Conservation (phyloP, 2,888 invertebrate genomes). For the Argyresthia goedartella region DNA sequence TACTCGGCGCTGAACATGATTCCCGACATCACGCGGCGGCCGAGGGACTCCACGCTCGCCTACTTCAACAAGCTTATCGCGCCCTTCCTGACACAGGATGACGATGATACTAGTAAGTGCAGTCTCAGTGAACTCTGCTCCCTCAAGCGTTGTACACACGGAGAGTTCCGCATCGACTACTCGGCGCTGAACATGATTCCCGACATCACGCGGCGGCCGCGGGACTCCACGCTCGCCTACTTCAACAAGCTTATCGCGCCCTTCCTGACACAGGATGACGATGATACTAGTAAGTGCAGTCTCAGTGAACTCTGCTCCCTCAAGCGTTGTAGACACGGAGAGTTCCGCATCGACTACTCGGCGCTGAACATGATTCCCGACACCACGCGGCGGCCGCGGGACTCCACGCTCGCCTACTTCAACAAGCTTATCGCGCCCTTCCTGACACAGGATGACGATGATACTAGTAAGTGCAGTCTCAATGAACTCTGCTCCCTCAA, state of each 20-base stretch:
- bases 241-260: constrained; percentile 85
- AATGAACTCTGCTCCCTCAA: no score
- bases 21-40: constrained; percentile 90
- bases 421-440: constrained; percentile 84
- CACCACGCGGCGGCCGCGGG: constrained; percentile 87
- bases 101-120: constrained; percentile 57
- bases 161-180: constrained; percentile 98
- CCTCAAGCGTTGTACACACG: no score
- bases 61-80: constrained; percentile 86
- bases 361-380: constrained; percentile 93
- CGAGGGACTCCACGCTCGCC: constrained; percentile 80
- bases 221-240: constrained; percentile 81
- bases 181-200: constrained; percentile 93
- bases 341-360: constrained; percentile 97
- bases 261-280: constrained; percentile 72
- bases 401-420: constrained; percentile 83
- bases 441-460: constrained; percentile 66
- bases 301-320: no score
- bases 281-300: constrained; percentile 51
- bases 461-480: constrained; percentile 49
- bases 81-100: constrained; percentile 75
- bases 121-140: no score
- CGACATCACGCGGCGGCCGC: constrained; percentile 90
- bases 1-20: constrained; percentile 94
- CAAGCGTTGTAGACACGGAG: no score